Base-by-base conservation (phyloP, 1,140 invertebrate genomes). In the Holcopasites calliopsidis region DNA sequence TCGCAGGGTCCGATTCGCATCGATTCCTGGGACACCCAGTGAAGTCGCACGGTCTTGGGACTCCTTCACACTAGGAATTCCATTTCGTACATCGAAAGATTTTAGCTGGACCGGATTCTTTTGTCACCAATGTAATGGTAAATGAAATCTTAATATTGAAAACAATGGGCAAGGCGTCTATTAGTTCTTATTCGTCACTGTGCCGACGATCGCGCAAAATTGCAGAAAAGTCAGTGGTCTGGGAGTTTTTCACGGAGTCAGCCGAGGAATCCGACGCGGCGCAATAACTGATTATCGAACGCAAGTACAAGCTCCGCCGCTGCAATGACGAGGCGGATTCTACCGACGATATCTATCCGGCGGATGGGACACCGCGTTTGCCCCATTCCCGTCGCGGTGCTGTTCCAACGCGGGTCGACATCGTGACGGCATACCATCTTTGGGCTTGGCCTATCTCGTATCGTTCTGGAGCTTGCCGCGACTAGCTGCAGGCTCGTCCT, bases 281-380 rank as follows among this genome's bases (percentile, higher is more conserved):
- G 40, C 31, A 68, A 69, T 70, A 57, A 54, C 79, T 54, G 79
- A 57, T 57, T 82, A 81, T 81, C 62, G 80, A 81, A 50, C 73
- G 77, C 73, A 55, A 68, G 58, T 26, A n/a, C n/a, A 47, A 55
- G 40, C 61, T 26, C 8, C 40, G 52, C 40, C 50, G 62, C 2
- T 61, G 71, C 73, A 76, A 71, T 88, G 87, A 87, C 87, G 81
- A 81, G 75, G 86, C 85, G 79, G 82, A 83, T 80, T 60, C 64
- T n/a, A 50, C 31, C 10, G 69, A 78, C 79, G 86, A 87, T 88
- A 82, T 83, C 80, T 78, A 79, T 72, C 74, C 71, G 83, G 80
- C 84, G 83, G 79, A 88, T 83, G 84, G 77, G 82, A 79, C 75
- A 62, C 69, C 68, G 40, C 71, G 78, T 82, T 73, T 77, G 70